Evolutionary conservation across 2,113 vertebrate genomes (phyloP).

Genomic region (Gambusia affinis): DNA sequence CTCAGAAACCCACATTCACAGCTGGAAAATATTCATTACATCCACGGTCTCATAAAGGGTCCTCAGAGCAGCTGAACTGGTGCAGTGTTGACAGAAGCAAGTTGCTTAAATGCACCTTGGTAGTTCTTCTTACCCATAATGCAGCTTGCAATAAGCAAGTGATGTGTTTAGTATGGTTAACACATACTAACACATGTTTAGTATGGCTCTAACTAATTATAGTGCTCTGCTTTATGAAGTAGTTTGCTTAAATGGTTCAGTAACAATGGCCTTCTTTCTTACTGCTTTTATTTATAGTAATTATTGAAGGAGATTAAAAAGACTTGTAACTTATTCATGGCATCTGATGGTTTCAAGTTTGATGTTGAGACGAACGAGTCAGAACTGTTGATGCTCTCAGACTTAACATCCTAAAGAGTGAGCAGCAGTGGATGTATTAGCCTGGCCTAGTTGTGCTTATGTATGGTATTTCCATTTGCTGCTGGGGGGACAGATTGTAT

Average conservation of each 20-base stretch:
- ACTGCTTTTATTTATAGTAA: background rate
- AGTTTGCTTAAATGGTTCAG: background rate
- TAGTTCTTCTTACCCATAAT: background rate
- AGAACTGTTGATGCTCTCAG: background rate
- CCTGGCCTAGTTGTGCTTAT: too few species aligned
- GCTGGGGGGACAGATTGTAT: too few species aligned
- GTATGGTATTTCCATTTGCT: too few species aligned
- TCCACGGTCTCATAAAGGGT: background rate
- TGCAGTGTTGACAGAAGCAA: background rate
- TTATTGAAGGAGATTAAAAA: background rate
- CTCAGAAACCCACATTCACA: slow-evolving; percentile 10
- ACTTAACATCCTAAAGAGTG: background rate
- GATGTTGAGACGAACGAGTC: background rate
- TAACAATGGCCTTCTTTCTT: background rate
- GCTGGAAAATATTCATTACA: slow-evolving; percentile 9
- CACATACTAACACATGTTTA: background rate
- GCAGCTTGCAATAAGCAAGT: background rate
- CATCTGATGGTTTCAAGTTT: background rate
- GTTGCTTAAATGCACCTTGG: background rate
- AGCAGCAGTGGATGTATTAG: too few species aligned
- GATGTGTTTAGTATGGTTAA: background rate
- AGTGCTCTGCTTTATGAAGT: background rate
- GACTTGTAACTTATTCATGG: background rate
- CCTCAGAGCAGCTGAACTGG: slow-evolving; percentile 3
- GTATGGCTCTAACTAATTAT: background rate